Conservation (phyloP, 2,888 invertebrate species). For the Ptychoptera contaminata region DNA sequence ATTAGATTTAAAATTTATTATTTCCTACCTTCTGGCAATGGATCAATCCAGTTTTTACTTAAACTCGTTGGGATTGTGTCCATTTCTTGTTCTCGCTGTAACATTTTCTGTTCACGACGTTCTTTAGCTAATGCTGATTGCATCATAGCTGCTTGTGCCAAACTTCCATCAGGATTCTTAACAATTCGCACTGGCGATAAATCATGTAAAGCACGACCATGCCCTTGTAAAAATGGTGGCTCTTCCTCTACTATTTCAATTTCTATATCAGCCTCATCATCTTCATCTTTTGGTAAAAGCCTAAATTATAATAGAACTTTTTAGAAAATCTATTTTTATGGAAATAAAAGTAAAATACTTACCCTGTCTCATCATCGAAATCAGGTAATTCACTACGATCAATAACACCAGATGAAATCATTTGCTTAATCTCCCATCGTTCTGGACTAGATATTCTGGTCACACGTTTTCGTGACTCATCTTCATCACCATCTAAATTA, state of each 20-base stretch:
- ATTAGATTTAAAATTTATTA: slow-evolving; percentile 8
- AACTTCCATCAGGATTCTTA: slow-evolving; percentile 96
- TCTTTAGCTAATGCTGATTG: slow-evolving; percentile 97
- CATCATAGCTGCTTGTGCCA: slow-evolving; percentile 99
- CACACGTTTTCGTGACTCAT: slow-evolving; percentile 66
- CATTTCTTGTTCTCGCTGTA: slow-evolving; percentile 86
- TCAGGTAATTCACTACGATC: slow-evolving; percentile 91
- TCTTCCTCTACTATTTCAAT: slow-evolving; percentile 98
- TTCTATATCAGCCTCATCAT: slow-evolving; percentile 92
- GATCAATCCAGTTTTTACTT: slow-evolving; percentile 94
- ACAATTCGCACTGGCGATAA: slow-evolving; percentile 89
- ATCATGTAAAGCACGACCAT: slow-evolving; percentile 81
- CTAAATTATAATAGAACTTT: slow-evolving; percentile 7
- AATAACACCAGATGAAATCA: slow-evolving; percentile 84
- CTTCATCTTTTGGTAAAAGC: slow-evolving; percentile 75
- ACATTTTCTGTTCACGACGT: slow-evolving; percentile 87
- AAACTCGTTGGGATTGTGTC: slow-evolving; percentile 66
- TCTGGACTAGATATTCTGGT: slow-evolving; percentile 92
- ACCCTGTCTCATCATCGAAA: slow-evolving; percentile 92
- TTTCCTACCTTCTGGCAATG: slow-evolving; percentile 58
- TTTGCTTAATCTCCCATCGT: slow-evolving; percentile 95
- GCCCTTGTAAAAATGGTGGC: slow-evolving; percentile 89
- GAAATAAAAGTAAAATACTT: slow-evolving; percentile 19
- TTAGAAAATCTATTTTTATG: neutral
- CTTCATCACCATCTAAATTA: slow-evolving; percentile 59